Base-by-base conservation (phyloP, 2,113 vertebrate genomes). In the Nibea albiflora region DNA sequence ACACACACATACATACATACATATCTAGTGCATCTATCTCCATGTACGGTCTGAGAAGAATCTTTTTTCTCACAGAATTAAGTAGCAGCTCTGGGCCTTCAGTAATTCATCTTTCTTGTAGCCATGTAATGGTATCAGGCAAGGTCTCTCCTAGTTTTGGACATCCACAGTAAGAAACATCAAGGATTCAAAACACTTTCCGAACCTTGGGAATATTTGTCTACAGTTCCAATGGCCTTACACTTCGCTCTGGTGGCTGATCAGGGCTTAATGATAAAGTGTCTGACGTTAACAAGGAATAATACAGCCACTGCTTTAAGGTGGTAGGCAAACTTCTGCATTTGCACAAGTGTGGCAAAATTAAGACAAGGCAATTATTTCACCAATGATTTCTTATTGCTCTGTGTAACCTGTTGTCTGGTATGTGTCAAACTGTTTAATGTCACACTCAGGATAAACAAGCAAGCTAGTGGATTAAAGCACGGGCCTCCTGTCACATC, bases 401-500 rank as follows among this genome's bases (percentile, higher is more conserved):
- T 39, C 6, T 39, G 8, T 9, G 35, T 39, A 72, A 70, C 15
- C 11, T 39, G 17, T 1, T 4, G 15, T 72, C 28, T 78, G 12
- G 17, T 14, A 4, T 19, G 9, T 65, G 49, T 69, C 24, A 28
- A 65, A 72, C 20, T 46, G 46, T 67, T 76, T 49, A 24, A 52
- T 46, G 47, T 62, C 42, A 67, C n/a, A 64, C 20, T 11, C 16
- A 39, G 17, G 54, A 61, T 73, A 57, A 56, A 76, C 35, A 56
- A 42, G 11, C 52, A 42, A 35, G 12, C 39, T 49, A 7, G 35
- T 11, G 35, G 15, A 52, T 35, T 6, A 77, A 56, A 61, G 68
- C 52, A 28, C 42, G 60, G 57, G 3, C 9, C 20, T 47, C 39
- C 72, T 79, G 76, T 90, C 63, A 84, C 71, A 68, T 89, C 87